Base-by-base conservation (phyloP, 2,888 invertebrate species). In the Chymomyza fuscimana region DNA sequence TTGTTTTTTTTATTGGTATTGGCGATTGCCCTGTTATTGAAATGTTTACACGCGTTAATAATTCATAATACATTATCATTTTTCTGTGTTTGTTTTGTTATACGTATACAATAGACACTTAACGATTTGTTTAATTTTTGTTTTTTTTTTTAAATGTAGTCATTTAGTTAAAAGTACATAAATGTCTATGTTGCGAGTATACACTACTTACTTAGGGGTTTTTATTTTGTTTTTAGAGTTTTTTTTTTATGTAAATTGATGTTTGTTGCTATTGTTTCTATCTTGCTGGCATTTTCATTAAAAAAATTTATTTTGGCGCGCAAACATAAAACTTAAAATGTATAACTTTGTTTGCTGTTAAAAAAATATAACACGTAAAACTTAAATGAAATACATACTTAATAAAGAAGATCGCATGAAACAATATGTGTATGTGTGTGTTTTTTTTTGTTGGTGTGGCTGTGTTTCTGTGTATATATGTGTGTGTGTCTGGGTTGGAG, bases 381-480 rank as follows among this genome's bases (percentile, higher is more conserved):
- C 82, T 77, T 87, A 87, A 77, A 86, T 76, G 88, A 87, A 86
- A 87, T 83, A 85, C 82, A 87, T 83, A 85, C 82, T 83, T 87
- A 87, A 83, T 74, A 70, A 86, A 77, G 69, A 87, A 83, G 83
- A 83, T 83, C 83, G 88, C 75, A 79, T 83, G 86, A 83, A 87
- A 87, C 79, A 87, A 77, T 82, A 63, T 73, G 59, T 80, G 63
- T 76, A 77, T 82, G 63, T 73, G 59, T 80, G 51, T 80, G 61
- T 72, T 56, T 65, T 46, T 69, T 70, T 63, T 72, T 69, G 63
- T 70, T 58, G 65, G 46, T 74, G 65, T 63, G 68, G 12, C 19
- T 50, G 63, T 56, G 58, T 63, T 32, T 63, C 64, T 25, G 3
- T 25, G 25, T 25, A 25, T 25, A 4, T 25, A 3, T 74, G 65